Evolutionary conservation across 2,113 vertebrate species (phyloP).

Genomic region (Otus sunia): DNA sequence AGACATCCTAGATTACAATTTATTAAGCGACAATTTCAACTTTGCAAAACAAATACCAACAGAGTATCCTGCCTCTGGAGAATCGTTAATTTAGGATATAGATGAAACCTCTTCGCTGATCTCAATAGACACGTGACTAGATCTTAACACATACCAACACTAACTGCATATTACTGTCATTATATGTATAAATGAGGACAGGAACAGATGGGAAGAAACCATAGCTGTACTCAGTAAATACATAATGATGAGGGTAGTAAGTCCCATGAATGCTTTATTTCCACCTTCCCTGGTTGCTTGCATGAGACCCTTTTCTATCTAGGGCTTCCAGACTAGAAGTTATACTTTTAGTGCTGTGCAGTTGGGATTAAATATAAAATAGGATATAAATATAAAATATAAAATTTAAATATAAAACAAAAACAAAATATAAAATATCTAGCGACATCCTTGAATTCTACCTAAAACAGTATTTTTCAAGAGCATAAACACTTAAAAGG

Average conservation of each 20-base stretch:
- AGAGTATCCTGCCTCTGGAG: not conserved
- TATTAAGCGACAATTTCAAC: not conserved
- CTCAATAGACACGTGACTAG: not conserved
- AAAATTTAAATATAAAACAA: too few relatives aligned
- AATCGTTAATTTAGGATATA: not conserved
- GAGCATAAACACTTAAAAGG: not conserved
- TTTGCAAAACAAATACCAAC: not conserved
- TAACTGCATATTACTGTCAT: not conserved
- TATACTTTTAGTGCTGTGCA: not conserved
- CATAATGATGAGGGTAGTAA: accelerated
- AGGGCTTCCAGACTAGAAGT: not conserved
- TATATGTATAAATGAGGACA: not conserved
- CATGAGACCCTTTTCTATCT: not conserved
- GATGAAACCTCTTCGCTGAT: not conserved
- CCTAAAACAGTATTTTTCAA: accelerated
- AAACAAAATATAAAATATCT: too few relatives aligned
- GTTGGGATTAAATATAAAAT: not conserved
- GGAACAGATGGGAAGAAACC: not conserved
- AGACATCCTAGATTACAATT: not conserved
- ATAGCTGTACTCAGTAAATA: not conserved
- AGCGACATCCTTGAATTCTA: not conserved
- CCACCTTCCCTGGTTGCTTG: not conserved
- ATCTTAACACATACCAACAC: not conserved
- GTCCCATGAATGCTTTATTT: accelerated
- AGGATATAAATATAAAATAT: too few relatives aligned